Percentiles rank a stretch among this genome's conserved stretches.
Evolutionary conservation across 2,888 invertebrate genomes (phyloP).

Genomic region (Hirtodrosophila confusa): DNA sequence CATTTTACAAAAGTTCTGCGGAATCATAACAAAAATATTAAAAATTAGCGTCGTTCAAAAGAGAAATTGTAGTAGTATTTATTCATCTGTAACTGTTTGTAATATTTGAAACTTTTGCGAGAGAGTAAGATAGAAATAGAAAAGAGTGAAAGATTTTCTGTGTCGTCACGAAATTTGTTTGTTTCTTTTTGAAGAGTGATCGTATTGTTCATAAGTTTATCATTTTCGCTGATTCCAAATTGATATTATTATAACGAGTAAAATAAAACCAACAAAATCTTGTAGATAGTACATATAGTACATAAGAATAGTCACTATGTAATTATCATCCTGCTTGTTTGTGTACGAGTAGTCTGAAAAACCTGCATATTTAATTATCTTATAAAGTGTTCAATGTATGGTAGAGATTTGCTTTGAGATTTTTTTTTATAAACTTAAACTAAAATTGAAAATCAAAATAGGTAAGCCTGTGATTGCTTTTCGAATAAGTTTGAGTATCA

Average conservation of each 20-base stretch:
- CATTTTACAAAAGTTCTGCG: constrained; percentile 65
- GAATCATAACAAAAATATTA: constrained; percentile 52
- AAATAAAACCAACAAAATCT: constrained; percentile 24
- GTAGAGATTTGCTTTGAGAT: constrained; percentile 56
- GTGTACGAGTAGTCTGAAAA: constrained; percentile 63
- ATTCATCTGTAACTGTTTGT: constrained; percentile 59
- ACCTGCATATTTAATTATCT: constrained; percentile 64
- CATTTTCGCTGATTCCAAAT: constrained; percentile 44
- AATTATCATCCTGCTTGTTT: constrained; percentile 65
- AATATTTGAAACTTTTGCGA: constrained; percentile 43
- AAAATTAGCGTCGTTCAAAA: constrained; percentile 69
- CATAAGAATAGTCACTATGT: constrained; percentile 36
- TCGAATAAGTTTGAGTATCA: constrained; percentile 57
- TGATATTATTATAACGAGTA: constrained; percentile 14
- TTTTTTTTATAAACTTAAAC: constrained; percentile 36
- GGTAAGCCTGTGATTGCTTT: constrained; percentile 54
- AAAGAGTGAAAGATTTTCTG: constrained; percentile 69
- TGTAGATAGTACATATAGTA: constrained; percentile 32
- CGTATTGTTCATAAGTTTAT: constrained; percentile 29
- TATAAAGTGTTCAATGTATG: constrained; percentile 57
- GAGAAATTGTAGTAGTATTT: constrained; percentile 46
- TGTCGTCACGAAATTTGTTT: constrained; percentile 57
- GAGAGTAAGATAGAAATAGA: constrained; percentile 62
- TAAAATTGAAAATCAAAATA: constrained; percentile 43
- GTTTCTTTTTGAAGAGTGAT: constrained; percentile 43